Conservation (phyloP, 30 jellyfish, hydroid and myxozoan species). For the Clytia hemisphaerica region DNA sequence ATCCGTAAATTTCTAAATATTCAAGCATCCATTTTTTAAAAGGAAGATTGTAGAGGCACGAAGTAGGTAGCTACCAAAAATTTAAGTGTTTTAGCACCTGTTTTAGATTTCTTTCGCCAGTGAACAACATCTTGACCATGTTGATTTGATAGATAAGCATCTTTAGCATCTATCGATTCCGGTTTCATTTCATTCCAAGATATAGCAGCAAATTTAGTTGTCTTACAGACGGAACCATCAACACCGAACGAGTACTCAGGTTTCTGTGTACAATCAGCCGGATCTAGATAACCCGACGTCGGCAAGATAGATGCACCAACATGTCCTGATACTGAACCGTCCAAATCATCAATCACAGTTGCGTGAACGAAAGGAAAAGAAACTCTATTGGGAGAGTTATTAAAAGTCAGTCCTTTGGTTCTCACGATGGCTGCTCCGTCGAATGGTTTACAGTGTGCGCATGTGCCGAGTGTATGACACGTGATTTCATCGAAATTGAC, state of each 20-base stretch:
- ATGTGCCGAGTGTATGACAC: conserved; percentile 60
- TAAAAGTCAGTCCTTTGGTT: background rate
- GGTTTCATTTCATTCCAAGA: conserved; percentile 75
- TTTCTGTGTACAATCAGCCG: conserved; percentile 31
- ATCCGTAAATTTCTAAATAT: too few relatives aligned
- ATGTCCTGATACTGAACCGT: conserved; percentile 22
- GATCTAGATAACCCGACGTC: conserved; percentile 43
- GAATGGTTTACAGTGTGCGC: conserved; percentile 89
- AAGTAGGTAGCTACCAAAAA: too few relatives aligned
- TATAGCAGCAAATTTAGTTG: conserved; percentile 47
- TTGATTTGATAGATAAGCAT: conserved; percentile 40
- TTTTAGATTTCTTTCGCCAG: conserved; percentile 62
- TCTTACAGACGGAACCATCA: conserved; percentile 60
- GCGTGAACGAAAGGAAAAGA: conserved; percentile 19
- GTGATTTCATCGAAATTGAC: conserved; percentile 57
- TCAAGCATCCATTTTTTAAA: too few relatives aligned
- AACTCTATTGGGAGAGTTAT: conserved; percentile 10
- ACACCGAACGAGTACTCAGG: conserved; percentile 49
- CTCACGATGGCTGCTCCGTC: conserved; percentile 33
- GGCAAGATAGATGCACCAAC: conserved; percentile 47
- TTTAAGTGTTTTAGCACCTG: too few relatives aligned
- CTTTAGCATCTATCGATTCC: conserved; percentile 44
- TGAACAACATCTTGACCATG: conserved; percentile 54
- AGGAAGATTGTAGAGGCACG: too few relatives aligned
- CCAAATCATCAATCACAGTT: conserved; percentile 22